Base-by-base conservation (phyloP, 1,140 invertebrate species). In the Caenorhabditis latens region DNA sequence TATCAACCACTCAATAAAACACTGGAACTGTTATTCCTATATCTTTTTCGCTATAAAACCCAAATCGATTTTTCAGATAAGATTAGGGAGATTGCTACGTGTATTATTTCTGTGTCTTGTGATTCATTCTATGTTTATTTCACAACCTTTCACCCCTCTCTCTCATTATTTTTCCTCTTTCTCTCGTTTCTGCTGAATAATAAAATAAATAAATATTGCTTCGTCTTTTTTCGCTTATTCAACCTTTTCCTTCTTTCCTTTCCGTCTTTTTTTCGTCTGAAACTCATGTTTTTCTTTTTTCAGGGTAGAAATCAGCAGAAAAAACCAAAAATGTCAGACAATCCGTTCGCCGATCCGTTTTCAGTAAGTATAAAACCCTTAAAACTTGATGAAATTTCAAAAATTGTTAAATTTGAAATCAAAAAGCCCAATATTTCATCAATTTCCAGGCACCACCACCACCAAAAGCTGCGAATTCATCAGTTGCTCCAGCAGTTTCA, bases 271-370 rank as follows among this genome's bases (percentile, higher is more conserved):
- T 32, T 32, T 32, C 32, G 2, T 32, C 32, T 55, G 24, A 83
- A 32, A 32, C 24, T 11, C 7, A 40, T 21, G 11, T 5, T 11
- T 84, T 50, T 21, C 11, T 9, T 19, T n/a, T 58, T 84, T 61
- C 21, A 46, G n/a, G 63, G 85, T 50, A 83, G 63, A 46, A 85
- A 71, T 46, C 42, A 24, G 48, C 46, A n/a, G 21, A 65, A 71
- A 71, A 42, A 5, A 89, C 89, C 86, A 50, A 88, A 83, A 53
- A 75, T 92, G 42, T 84, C 90, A 42, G 88, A 84, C n/a, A 92
- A 92, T 88, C 91, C 91, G 6, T 92, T 92, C 82, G 92, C 92
- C n/a, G 91, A 92, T 90, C 91, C 91, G 13, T 92, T 92, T 85
- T 65, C 88, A 84, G 91, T 92, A 53, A 86, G 88, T 85, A 86